These are phyloP conservation scores for Monopterus albus DNA, from an alignment of 2,113 vertebrate species.

Conservation along the genomic window DNA sequence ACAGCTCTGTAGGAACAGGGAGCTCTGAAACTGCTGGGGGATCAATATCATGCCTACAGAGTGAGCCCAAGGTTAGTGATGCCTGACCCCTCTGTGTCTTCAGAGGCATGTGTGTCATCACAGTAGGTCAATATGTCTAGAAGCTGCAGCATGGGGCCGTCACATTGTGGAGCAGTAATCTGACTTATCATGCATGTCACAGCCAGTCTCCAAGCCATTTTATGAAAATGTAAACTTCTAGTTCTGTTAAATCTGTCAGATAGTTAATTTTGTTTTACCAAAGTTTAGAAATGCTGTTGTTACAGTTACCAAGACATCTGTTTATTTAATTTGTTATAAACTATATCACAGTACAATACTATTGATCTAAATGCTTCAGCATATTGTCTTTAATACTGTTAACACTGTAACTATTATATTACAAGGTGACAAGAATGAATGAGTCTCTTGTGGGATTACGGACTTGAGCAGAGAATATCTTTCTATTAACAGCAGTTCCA, in stretches of 20 bases:
- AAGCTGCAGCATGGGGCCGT: slow-evolving; percentile 70
- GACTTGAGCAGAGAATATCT: slow-evolving; percentile 41
- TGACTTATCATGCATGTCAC: slow-evolving; percentile 65
- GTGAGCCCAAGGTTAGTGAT: slow-evolving; percentile 58
- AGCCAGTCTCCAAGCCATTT: not conserved
- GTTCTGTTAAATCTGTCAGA: slow-evolving; percentile 7
- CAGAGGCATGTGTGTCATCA: slow-evolving; percentile 54
- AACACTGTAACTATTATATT: slow-evolving; percentile 8
- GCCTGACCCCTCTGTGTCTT: slow-evolving; percentile 49
- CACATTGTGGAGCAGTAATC: slow-evolving; percentile 58
- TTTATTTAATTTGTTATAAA: too few species aligned
- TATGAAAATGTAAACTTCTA: not conserved
- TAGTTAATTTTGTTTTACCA: not conserved
- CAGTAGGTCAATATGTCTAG: slow-evolving; percentile 74
- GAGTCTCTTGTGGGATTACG: slow-evolving; percentile 22
- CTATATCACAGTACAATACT: not conserved
- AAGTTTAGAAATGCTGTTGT: not conserved
- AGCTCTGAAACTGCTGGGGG: slow-evolving; percentile 62
- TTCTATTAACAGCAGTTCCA: slow-evolving; percentile 66
- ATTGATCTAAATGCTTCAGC: not conserved
- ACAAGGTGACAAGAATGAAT: slow-evolving; percentile 11
- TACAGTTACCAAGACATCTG: too few species aligned
- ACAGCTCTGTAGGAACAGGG: slow-evolving; percentile 60
- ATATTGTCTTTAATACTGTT: not conserved
- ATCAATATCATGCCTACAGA: slow-evolving; percentile 79